phyloP scores from a whole-genome alignment of 2,797 vertebrate genomes.

The Sebastes nivosus region DNA sequence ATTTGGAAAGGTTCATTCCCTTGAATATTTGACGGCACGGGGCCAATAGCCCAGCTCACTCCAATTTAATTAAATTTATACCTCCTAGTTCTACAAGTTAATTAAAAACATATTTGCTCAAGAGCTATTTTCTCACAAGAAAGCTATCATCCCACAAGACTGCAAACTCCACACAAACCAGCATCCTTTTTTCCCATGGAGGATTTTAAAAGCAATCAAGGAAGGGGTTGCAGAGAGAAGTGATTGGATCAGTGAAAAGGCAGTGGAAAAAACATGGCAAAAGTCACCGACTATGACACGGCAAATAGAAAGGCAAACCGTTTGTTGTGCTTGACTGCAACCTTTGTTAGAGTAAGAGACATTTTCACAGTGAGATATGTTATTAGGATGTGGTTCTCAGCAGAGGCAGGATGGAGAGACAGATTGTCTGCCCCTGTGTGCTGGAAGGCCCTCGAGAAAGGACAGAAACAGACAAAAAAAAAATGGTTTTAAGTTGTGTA shows the following conservation, averaged over 20 bases:
- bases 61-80: constrained; percentile 7
- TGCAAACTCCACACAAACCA: background rate
- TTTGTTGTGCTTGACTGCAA: background rate
- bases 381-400: constrained; percentile 9
- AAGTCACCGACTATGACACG: background rate
- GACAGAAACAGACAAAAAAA: constrained; percentile 1
- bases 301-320: background rate
- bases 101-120: constrained; percentile 39
- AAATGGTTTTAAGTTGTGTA: constrained; percentile 29
- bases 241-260: background rate
- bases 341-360: background rate
- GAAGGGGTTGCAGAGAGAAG: constrained; percentile 9
- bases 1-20: background rate
- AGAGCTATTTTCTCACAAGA: constrained; percentile 2
- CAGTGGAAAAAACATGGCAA: background rate
- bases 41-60: background rate
- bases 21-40: background rate
- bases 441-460: constrained; percentile 37
- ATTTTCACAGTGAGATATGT: constrained; percentile 5
- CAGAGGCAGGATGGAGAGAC: constrained; percentile 36
- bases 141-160: background rate
- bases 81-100: constrained; percentile 6
- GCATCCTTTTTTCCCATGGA: background rate
- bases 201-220: constrained; percentile 19
- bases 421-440: constrained; percentile 39